Evolutionary conservation across 2,888 invertebrate species (phyloP).

Genomic region (Hyposoter dolosus): DNA sequence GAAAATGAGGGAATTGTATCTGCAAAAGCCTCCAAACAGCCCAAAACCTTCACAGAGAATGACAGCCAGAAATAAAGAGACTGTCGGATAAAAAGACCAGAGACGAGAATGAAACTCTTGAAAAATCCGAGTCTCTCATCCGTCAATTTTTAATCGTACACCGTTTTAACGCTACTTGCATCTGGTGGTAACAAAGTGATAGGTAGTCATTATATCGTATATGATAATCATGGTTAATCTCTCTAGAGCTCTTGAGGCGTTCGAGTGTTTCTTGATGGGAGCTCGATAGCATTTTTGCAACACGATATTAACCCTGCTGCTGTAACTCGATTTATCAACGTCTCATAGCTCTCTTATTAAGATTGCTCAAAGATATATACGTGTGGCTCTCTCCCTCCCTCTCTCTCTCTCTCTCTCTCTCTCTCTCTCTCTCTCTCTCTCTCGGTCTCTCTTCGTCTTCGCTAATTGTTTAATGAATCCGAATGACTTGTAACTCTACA

Average conservation of each 20-base stretch:
- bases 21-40: background rate
- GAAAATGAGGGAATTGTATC: background rate
- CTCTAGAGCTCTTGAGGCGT: conserved; percentile 20
- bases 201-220: conserved; percentile 41
- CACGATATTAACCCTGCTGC: conserved; percentile 42
- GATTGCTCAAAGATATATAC: conserved; percentile 45
- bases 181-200: conserved; percentile 41
- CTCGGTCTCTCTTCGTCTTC: background rate
- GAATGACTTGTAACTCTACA: background rate
- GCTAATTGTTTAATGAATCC: conserved; percentile 48
- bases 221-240: conserved; percentile 32
- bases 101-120: background rate
- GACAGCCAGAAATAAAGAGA: background rate
- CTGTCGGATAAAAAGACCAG: background rate
- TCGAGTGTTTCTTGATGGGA: conserved; percentile 39
- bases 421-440: conserved; percentile 5
- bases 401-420: background rate
- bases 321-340: conserved; percentile 60
- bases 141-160: conserved; percentile 38
- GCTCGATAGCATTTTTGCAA: conserved; percentile 46
- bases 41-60: background rate
- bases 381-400: background rate
- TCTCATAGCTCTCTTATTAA: conserved; percentile 45
- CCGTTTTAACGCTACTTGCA: conserved; percentile 20
- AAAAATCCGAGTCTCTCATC: background rate